A percentile compares a stretch with the other conserved stretches of the same genome.
These are phyloP conservation scores for Drosophila sulfurigaster DNA, from an alignment of 1,140 invertebrate species.

Conservation along the genomic window DNA sequence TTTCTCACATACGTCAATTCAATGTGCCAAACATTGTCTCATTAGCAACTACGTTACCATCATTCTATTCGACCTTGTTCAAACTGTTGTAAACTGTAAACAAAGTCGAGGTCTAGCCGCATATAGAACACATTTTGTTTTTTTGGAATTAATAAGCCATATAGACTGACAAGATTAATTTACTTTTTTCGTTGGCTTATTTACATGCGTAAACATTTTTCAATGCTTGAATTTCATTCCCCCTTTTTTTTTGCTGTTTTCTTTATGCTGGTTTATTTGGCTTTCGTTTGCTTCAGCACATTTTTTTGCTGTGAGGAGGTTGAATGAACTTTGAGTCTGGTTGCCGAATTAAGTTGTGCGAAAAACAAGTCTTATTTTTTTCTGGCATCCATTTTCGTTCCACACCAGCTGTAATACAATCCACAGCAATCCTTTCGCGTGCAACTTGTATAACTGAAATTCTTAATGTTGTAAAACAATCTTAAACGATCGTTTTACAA, in stretches of 20 bases:
- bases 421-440: background rate
- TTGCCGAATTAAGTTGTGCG: constrained; percentile 5
- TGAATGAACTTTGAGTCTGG: constrained; percentile 62
- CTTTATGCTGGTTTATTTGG: constrained; percentile 46
- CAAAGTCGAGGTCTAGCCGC: background rate
- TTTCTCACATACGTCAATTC: constrained; percentile 42
- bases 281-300: constrained; percentile 51
- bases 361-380: background rate
- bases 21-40: constrained; percentile 28
- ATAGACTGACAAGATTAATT: constrained; percentile 36
- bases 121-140: background rate
- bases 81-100: constrained; percentile 5
- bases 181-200: constrained; percentile 29
- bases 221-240: constrained; percentile 12
- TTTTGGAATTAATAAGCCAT: background rate
- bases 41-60: constrained; percentile 18
- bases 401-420: constrained; percentile 13
- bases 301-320: constrained; percentile 50
- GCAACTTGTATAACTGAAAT: background rate
- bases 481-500: background rate
- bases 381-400: background rate
- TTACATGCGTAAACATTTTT: constrained; percentile 51
- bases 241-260: constrained; percentile 17
- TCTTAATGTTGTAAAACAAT: background rate
- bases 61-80: constrained; percentile 8